phyloP scores from a whole-genome alignment of 64 coral and sea anemone genomes.

The Montipora sp. region DNA sequence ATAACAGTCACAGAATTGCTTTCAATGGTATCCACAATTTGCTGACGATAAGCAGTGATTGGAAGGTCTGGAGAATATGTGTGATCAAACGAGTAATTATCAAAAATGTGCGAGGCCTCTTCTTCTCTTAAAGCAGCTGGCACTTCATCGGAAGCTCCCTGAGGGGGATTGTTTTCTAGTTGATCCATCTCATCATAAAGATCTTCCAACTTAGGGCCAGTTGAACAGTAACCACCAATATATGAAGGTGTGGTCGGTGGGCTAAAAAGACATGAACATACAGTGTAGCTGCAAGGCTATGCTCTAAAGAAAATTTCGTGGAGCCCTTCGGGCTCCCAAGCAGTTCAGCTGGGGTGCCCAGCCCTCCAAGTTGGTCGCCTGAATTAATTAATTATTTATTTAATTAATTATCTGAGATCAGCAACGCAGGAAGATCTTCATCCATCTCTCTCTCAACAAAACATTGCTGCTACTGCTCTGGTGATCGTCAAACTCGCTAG shows the following conservation, averaged over 20 bases:
- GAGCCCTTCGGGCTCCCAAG: too few relatives aligned
- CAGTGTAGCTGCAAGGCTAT: too few relatives aligned
- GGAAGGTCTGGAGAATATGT: conserved; percentile 83
- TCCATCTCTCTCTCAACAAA: too few relatives aligned
- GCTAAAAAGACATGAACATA: conserved; percentile 4
- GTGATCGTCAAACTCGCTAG: too few relatives aligned
- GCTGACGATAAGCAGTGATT: conserved; percentile 79
- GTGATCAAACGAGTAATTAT: conserved; percentile 95
- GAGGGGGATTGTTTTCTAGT: conserved; percentile 20
- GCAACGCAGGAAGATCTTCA: too few relatives aligned
- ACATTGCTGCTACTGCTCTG: too few relatives aligned
- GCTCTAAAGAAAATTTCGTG: too few relatives aligned
- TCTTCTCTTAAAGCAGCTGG: conserved; percentile 83
- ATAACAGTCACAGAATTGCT: conserved; percentile 94
- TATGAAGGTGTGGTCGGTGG: conserved; percentile 53
- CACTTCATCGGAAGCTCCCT: conserved; percentile 43
- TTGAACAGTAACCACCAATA: conserved; percentile 48
- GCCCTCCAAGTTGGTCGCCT: too few relatives aligned
- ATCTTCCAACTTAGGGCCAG: conserved; percentile 48
- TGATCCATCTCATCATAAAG: conserved; percentile 63
- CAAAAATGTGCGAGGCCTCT: conserved; percentile 92
- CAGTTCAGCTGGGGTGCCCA: too few relatives aligned
- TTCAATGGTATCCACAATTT: conserved; percentile 92
- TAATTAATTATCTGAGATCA: too few relatives aligned
- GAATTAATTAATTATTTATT: too few relatives aligned